Evolutionary conservation across 2,113 vertebrate genomes (phyloP).

Genomic region (Mionectes macconnelli): DNA sequence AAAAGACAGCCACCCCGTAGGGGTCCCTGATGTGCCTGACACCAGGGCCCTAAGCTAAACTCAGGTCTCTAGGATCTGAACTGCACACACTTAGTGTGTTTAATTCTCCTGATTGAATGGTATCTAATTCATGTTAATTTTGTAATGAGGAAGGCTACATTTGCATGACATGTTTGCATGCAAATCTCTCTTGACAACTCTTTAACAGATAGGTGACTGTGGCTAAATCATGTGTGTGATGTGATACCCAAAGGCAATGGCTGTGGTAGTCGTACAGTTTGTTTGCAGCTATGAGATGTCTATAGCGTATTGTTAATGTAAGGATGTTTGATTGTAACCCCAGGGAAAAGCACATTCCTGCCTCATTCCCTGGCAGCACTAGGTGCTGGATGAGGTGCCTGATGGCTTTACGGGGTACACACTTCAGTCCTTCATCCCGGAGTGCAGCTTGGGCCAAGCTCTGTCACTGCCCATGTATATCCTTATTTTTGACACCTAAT

Average conservation of each 20-base stretch:
- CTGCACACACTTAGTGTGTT: neutral
- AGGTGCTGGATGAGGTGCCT: no score
- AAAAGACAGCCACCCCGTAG: neutral
- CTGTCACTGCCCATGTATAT: neutral
- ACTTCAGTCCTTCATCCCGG: neutral
- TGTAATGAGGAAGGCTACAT: neutral
- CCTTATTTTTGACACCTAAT: neutral
- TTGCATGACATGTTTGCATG: neutral
- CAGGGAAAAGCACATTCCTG: neutral
- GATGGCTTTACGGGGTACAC: neutral
- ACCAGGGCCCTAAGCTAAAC: neutral
- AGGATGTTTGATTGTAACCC: neutral
- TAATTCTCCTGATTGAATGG: neutral
- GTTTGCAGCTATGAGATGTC: neutral
- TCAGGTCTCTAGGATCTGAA: neutral
- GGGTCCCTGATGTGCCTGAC: neutral
- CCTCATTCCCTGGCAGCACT: neutral
- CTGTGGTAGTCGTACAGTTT: neutral
- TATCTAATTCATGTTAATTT: neutral
- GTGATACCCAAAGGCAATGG: neutral
- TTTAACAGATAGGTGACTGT: neutral
- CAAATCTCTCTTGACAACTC: neutral
- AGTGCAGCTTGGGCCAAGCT: neutral
- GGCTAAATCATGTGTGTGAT: neutral
- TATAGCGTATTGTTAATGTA: neutral